Evolutionary conservation across 1,140 invertebrate genomes (phyloP), one percentile per base, ranked within the genome.

Genomic region (Helicoverpa zea): DNA sequence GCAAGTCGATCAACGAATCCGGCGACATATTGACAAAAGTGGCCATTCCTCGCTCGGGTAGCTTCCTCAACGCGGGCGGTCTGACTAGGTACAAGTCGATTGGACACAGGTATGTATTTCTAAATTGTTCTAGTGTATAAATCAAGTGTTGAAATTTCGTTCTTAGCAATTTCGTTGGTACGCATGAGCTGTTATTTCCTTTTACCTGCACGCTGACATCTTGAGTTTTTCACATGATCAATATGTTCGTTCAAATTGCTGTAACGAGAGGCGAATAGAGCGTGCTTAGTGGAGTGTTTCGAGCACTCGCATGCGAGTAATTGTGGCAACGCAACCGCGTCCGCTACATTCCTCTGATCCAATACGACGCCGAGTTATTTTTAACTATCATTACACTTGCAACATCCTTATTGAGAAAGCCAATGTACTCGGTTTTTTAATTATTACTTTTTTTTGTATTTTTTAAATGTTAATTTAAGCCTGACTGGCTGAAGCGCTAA

Each of bases 1-100:
- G 94, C 73, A 94, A 95, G 81, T 95, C 93, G 10, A 81, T 95
- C 63, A 94, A 89, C 58, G 95, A 95, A 77, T 93, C 94, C 78
- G 97, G 98, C 2, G 98, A 98, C 89, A 97, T 98, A 80, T 92
- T 98, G 79, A 98, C 98, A 0, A 97, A 97, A 90, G 97, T 98
- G 9, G 97, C 98, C 23, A 97, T 98, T 86, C 98, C 98, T 10
- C 96, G 97, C 85, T 97, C 97, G 73, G 97, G 97, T 1, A 98
- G 98, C 87, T 98, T 98, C 86, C 92, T 98, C 0, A 98, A 98
- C 86, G 96, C 97, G 18, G 97, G 97, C n/a, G 96, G 96, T 11
- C 92, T 97, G 54, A 97, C 96, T 18, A 95, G 96, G 78, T 97
- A 97, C 87, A 97, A 97, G 91, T 97, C 96, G 51, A 96, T 96